phyloP scores from a whole-genome alignment of 2,113 vertebrate species.

The Uria aalge region DNA sequence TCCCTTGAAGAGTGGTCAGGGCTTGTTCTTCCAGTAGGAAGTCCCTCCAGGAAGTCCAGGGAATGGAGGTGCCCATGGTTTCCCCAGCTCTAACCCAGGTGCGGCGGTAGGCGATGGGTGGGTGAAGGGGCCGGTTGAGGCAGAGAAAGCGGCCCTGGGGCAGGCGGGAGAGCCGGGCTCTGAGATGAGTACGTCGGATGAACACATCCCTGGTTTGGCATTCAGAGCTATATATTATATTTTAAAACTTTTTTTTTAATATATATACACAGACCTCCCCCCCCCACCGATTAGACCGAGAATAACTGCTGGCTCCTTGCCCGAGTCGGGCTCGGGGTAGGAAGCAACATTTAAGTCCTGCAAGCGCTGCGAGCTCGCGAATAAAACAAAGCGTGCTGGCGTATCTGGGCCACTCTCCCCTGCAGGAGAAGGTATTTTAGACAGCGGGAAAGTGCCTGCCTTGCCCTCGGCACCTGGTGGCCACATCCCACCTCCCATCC shows the following conservation, averaged over 20 bases:
- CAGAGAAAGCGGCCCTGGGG: not conserved
- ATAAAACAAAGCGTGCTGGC: not conserved
- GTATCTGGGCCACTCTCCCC: not conserved
- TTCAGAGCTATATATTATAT: not conserved
- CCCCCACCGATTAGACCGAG: not conserved
- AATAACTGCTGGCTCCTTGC: slow-evolving; percentile 12
- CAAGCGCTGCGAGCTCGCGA: not conserved
- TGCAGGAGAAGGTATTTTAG: not conserved
- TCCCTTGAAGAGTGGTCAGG: not conserved
- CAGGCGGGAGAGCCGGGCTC: not conserved
- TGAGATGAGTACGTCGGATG: not conserved
- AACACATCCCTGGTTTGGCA: not conserved
- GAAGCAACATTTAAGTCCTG: not conserved
- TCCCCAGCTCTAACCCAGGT: not conserved
- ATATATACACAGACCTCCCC: rapidly evolving
- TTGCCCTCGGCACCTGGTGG: not conserved
- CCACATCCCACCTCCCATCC: not conserved
- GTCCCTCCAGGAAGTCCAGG: not conserved
- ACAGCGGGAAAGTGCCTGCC: not conserved
- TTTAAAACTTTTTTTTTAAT: not conserved
- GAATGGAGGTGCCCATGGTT: not conserved
- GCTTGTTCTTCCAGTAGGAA: not conserved
- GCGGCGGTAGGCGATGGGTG: not conserved
- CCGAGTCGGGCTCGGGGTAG: not conserved
- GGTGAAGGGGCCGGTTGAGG: not conserved